Evolutionary conservation across 2,797 vertebrate species (phyloP).

Genomic region (Australoheros facetus): DNA sequence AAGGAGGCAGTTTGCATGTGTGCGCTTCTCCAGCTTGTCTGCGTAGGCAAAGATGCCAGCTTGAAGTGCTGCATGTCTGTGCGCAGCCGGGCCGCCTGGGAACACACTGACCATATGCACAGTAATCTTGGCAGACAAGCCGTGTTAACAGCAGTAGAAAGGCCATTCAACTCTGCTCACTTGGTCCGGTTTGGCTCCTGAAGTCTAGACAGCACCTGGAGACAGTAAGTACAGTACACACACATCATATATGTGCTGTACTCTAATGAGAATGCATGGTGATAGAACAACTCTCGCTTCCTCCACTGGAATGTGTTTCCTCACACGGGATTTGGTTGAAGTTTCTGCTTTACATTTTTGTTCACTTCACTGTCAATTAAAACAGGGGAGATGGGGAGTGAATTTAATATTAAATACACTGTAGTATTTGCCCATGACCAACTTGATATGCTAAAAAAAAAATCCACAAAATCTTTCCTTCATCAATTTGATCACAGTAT

Average conservation of each 20-base stretch:
- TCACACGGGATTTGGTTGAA: constrained; percentile 43
- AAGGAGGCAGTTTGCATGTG: constrained; percentile 42
- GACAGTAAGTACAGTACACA: constrained; percentile 16
- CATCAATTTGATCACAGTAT: constrained; percentile 49
- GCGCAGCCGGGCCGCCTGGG: constrained; percentile 52
- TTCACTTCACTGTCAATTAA: constrained; percentile 57
- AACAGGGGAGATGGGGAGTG: constrained; percentile 30
- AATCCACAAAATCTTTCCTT: constrained; percentile 38
- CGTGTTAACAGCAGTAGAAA: constrained; percentile 65
- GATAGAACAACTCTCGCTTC: constrained; percentile 26
- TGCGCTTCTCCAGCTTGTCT: constrained; percentile 25
- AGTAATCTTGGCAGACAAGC: constrained; percentile 65
- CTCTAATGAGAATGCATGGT: constrained; percentile 50
- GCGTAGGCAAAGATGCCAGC: constrained; percentile 62
- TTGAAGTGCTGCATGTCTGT: constrained; percentile 57
- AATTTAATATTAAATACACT: constrained; percentile 37
- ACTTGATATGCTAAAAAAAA: constrained; percentile 28
- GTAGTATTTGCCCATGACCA: constrained; percentile 14
- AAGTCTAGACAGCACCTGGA: constrained; percentile 42
- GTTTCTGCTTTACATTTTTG: constrained; percentile 32
- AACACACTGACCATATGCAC: constrained; percentile 78
- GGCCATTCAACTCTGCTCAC: constrained; percentile 66
- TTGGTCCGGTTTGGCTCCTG: constrained; percentile 41
- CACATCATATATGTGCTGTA: constrained; percentile 13
- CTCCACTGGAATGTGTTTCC: constrained; percentile 24